Evolutionary conservation across 1,140 invertebrate species (phyloP).

Genomic region (Drosophila kikkawai): DNA sequence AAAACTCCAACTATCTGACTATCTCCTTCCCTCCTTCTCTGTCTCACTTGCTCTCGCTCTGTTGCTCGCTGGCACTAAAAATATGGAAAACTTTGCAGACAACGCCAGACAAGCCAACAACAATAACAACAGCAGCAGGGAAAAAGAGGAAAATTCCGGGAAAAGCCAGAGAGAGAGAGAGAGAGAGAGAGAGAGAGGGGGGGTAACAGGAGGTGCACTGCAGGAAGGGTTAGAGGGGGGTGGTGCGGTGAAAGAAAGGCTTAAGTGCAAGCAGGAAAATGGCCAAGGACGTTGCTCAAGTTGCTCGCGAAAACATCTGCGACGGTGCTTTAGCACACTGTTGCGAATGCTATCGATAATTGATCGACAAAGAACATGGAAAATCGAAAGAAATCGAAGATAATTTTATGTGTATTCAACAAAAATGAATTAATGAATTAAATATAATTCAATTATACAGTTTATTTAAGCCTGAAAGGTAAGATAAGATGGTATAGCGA

Average conservation of each 20-base stretch:
- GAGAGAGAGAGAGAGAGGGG: not conserved
- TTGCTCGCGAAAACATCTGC: slow-evolving; percentile 76
- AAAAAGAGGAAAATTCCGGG: slow-evolving; percentile 34
- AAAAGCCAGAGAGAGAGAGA: not conserved
- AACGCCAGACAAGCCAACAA: slow-evolving; percentile 66
- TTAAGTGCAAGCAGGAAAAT: slow-evolving; percentile 64
- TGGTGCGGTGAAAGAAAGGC: slow-evolving; percentile 54
- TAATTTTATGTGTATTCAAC: not conserved
- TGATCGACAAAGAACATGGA: too few species aligned
- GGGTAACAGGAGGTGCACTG: not conserved
- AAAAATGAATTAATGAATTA: not conserved
- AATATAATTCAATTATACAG: not conserved
- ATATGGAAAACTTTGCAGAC: slow-evolving; percentile 84
- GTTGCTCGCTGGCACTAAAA: slow-evolving; percentile 71
- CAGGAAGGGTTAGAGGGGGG: not conserved
- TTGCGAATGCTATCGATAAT: not conserved
- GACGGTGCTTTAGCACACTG: slow-evolving; percentile 41
- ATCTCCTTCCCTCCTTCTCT: not conserved
- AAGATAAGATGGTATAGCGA: not conserved
- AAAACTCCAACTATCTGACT: slow-evolving; percentile 68
- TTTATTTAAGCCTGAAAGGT: too few species aligned
- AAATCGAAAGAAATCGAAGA: not conserved
- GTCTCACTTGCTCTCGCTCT: slow-evolving; percentile 9
- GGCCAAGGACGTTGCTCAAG: slow-evolving; percentile 80
- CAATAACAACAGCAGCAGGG: slow-evolving; percentile 37